These are phyloP conservation scores for Brachionichthys hirsutus DNA, from an alignment of 2,113 vertebrate species.

Conservation along the genomic window DNA sequence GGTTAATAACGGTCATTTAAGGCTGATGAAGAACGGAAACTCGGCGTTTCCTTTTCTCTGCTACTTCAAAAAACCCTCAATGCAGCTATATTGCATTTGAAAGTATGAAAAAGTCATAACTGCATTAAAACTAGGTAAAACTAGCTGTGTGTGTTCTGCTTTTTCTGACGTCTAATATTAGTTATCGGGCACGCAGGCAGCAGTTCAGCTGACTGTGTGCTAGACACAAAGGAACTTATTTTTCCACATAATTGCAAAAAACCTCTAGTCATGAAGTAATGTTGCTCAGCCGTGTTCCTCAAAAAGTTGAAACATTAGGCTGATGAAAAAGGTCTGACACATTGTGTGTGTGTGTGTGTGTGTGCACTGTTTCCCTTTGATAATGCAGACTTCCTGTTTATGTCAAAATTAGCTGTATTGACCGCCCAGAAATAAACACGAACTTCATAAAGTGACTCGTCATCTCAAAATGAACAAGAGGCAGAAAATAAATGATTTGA, in stretches of 20 bases:
- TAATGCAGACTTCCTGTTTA: constrained; percentile 52
- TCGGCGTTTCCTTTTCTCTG: background rate
- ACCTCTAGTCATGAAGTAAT: constrained; percentile 14
- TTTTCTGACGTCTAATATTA: constrained; percentile 45
- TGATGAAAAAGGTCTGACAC: background rate
- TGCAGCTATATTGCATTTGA: background rate
- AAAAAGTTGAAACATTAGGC: constrained; percentile 5
- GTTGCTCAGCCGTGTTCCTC: constrained; percentile 23
- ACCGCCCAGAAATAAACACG: no score
- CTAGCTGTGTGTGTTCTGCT: constrained; percentile 9
- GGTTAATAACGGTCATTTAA: constrained; percentile 4
- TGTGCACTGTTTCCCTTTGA: constrained; percentile 47
- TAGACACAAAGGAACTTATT: constrained; percentile 38
- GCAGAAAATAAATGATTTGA: background rate
- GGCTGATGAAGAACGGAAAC: background rate
- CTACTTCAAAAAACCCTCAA: background rate
- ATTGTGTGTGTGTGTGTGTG: background rate
- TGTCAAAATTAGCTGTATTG: constrained; percentile 31
- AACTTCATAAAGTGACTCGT: background rate
- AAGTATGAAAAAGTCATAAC: background rate
- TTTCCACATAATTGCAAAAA: constrained; percentile 33
- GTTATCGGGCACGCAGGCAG: constrained; percentile 6
- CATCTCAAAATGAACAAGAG: background rate
- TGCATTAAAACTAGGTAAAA: background rate
- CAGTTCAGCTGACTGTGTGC: constrained; percentile 64